These are phyloP conservation scores for Shargacucullia verbasci DNA, from an alignment of 2,888 invertebrate species.

Conservation along the genomic window DNA sequence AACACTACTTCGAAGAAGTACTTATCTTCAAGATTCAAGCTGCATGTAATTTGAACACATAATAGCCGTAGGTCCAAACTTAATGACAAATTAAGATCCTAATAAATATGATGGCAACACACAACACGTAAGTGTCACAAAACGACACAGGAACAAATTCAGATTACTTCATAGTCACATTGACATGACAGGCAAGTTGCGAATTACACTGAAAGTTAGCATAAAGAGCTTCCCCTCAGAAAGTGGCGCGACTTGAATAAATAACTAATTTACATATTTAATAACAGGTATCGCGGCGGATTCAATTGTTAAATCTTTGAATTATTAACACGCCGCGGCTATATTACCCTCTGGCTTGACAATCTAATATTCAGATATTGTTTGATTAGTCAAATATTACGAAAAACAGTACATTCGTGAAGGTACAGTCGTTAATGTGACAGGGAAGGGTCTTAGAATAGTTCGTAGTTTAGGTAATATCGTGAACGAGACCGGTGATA, in stretches of 20 bases:
- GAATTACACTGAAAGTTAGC: conserved; percentile 61
- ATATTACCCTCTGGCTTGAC: conserved; percentile 75
- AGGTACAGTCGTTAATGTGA: conserved; percentile 4
- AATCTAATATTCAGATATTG: conserved; percentile 84
- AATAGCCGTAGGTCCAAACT: no score
- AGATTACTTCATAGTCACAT: conserved; percentile 27
- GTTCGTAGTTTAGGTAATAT: no score
- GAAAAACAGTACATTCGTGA: conserved; percentile 10
- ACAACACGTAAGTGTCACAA: background rate
- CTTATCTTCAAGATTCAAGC: no score
- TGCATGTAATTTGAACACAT: no score
- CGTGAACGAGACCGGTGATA: no score
- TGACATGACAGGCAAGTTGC: conserved; percentile 60
- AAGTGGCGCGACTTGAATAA: conserved; percentile 78
- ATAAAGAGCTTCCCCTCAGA: conserved; percentile 66
- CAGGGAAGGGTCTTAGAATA: background rate
- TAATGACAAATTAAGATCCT: no score
- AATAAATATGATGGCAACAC: background rate
- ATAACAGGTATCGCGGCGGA: conserved; percentile 82
- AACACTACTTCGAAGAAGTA: no score
- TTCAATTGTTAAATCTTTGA: conserved; percentile 82
- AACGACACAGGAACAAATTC: conserved; percentile 5
- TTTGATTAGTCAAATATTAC: conserved; percentile 68
- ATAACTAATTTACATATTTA: conserved; percentile 87
- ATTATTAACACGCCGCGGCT: conserved; percentile 77